Conservation (phyloP, 2,113 vertebrate genomes). For the Rhabdomys dilectus region DNA sequence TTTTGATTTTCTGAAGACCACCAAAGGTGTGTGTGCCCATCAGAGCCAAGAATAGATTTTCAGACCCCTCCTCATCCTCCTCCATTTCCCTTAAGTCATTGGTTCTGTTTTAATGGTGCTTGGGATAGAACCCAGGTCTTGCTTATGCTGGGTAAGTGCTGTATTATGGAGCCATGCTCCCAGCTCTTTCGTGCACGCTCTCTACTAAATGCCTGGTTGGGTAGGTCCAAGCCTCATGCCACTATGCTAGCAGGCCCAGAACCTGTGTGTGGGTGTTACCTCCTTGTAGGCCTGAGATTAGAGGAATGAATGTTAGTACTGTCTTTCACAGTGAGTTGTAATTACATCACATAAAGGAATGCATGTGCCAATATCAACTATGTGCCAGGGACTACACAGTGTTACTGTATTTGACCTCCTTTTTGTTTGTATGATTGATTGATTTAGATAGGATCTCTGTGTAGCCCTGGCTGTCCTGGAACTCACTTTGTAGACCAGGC, state of each 20-base stretch:
- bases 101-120: background rate
- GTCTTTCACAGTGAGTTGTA: background rate
- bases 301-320: background rate
- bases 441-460: too few relatives aligned
- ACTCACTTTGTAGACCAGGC: too few relatives aligned
- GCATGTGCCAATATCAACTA: background rate
- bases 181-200: background rate
- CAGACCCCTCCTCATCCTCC: too few relatives aligned
- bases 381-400: background rate
- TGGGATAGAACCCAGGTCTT: background rate
- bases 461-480: too few relatives aligned
- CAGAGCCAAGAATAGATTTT: slow-evolving; percentile 10
- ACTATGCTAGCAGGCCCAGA: background rate
- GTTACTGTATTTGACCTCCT: background rate
- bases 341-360: background rate
- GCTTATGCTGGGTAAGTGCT: background rate
- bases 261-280: background rate
- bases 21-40: background rate
- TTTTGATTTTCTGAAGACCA: slow-evolving; percentile 24
- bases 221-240: background rate
- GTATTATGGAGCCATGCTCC: background rate
- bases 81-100: background rate
- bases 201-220: background rate
- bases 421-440: too few relatives aligned
- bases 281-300: background rate